Conservation (phyloP, 2,797 vertebrate genomes). For the Danio albolineatus region DNA sequence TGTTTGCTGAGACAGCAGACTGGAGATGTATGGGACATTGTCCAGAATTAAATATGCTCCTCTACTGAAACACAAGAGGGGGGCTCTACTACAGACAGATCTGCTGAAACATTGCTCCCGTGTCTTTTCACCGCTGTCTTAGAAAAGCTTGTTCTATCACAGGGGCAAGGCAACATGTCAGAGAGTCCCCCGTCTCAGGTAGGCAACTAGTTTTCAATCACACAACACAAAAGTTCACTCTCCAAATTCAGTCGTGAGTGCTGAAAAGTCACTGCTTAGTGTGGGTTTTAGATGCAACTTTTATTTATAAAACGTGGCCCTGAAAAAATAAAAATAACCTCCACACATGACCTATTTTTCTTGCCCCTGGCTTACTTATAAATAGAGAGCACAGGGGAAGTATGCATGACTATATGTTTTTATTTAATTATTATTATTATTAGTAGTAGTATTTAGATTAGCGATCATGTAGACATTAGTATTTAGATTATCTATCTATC, state of each 20-base stretch:
- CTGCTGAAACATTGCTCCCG: not conserved
- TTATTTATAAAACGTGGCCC: not conserved
- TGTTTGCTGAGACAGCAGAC: slow-evolving; percentile 34
- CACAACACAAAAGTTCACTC: not conserved
- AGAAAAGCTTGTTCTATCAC: slow-evolving; percentile 3
- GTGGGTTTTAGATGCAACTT: not conserved
- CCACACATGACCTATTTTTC: too few relatives aligned
- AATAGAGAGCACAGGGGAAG: too few relatives aligned
- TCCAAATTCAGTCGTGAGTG: not conserved
- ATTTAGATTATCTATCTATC: too few relatives aligned
- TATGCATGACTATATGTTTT: too few relatives aligned
- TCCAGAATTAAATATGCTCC: slow-evolving; percentile 18
- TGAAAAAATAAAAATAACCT: too few relatives aligned
- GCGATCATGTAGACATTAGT: too few relatives aligned
- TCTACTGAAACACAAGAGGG: not conserved
- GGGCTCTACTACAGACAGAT: not conserved
- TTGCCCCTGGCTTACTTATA: too few relatives aligned
- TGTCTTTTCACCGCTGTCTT: not conserved
- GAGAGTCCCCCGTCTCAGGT: not conserved
- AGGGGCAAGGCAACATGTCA: not conserved
- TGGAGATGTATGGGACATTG: not conserved
- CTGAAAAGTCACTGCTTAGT: not conserved
- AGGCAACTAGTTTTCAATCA: not conserved
- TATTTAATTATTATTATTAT: too few relatives aligned
- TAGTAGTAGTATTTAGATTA: too few relatives aligned